Evolutionary conservation across 2,888 invertebrate species (phyloP), one percentile per base, ranked within the genome.

Genomic region (Deilephila porcellus): DNA sequence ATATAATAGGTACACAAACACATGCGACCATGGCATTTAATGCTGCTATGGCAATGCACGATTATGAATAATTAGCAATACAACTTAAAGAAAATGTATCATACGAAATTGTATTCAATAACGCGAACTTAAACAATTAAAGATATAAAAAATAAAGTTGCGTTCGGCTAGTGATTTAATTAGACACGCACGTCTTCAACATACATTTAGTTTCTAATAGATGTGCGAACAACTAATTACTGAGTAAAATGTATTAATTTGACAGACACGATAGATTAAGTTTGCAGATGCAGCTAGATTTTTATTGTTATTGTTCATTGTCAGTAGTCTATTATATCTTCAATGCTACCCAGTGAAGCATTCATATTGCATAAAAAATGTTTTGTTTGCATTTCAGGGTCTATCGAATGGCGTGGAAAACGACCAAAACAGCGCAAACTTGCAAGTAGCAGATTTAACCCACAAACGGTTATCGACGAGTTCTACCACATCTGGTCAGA

Each of bases 321-420:
- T 52, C 17, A 45, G n/a, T 56, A 25, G 7, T 25, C 25, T 25
- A 37, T 45, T 64, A 45, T 37, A 64, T 64, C 45, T 14, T 17
- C 20, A 25, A 67, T 67, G 6, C 20, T 17, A 45, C 45, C 17
- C 64, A 45, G 14, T 45, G 45, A 67, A 67, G 25, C 67, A 25
- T 67, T 3, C 7, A 37, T 45, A 4, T 63, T 37, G 32, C 1
- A n/a, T 17, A 45, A 67, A 67, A 25, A 67, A 25, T n/a, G 67
- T 67, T 67, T 67, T 67, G 25, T 75, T 73, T 17, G 14, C 75
- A 71, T 91, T 91, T 8, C 92, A 95, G 95, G 95, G 95, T 82
- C 84, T 95, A 75, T 88, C 93, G 71, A 95, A 93, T 80, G 94
- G 95, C 77, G 90, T 93, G 74, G 95, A 95, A 78, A 94, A 92